Conservation (phyloP, 1,140 invertebrate species). For the Conopomorpha cramerella region DNA sequence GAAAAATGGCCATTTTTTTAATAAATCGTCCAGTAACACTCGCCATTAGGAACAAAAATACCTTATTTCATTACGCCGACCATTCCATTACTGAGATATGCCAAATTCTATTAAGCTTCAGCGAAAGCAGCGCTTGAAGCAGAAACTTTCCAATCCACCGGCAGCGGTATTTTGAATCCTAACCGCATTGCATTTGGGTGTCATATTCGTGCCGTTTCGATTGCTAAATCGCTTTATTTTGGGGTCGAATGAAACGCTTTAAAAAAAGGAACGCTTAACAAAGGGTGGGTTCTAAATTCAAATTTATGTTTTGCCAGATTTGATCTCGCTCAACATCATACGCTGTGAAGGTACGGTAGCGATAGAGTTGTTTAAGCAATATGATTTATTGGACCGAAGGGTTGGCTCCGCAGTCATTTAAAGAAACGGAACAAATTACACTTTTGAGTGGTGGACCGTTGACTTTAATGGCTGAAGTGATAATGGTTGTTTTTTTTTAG, state of each 20-base stretch:
- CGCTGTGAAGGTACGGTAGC: slow-evolving; percentile 24
- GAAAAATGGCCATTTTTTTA: slow-evolving; percentile 27
- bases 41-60: slow-evolving; percentile 29
- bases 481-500: no score
- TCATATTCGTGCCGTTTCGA: background rate
- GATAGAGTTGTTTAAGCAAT: slow-evolving; percentile 31
- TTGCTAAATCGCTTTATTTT: background rate
- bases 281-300: slow-evolving; percentile 50
- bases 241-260: background rate
- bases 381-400: slow-evolving; percentile 39
- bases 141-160: background rate
- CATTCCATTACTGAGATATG: slow-evolving; percentile 46
- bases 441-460: slow-evolving; percentile 6
- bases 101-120: slow-evolving; percentile 40
- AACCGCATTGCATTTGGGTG: background rate
- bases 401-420: slow-evolving; percentile 15
- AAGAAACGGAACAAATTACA: slow-evolving; percentile 14
- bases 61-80: slow-evolving; percentile 44
- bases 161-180: background rate
- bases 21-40: slow-evolving; percentile 28
- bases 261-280: slow-evolving; percentile 9
- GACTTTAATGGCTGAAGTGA: slow-evolving; percentile 1
- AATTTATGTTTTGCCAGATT: slow-evolving; percentile 57
- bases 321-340: slow-evolving; percentile 42
- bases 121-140: slow-evolving; percentile 17